These are phyloP conservation scores for Zophobas atratus DNA, from an alignment of 1,140 invertebrate species.

Conservation along the genomic window DNA sequence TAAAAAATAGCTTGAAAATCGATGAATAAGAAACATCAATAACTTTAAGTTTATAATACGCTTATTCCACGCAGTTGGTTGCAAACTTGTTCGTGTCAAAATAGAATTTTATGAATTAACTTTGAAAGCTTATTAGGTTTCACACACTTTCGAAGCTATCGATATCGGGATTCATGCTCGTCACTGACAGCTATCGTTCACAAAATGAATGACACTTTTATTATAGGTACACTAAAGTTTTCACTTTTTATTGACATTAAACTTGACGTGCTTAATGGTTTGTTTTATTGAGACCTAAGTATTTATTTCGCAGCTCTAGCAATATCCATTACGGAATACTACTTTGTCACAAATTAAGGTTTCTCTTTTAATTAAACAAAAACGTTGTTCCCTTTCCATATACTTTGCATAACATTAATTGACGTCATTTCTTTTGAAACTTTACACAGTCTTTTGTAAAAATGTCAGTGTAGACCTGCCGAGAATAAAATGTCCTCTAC, in stretches of 20 bases:
- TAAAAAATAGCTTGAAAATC: conserved; percentile 37
- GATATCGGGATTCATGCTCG: conserved; percentile 4
- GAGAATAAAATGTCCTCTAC: neutral
- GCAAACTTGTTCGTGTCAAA: conserved; percentile 21
- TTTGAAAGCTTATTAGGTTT: conserved; percentile 21
- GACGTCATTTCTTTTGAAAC: neutral
- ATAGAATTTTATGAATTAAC: conserved; percentile 31
- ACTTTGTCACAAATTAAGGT: conserved; percentile 39
- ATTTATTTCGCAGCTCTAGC: conserved; percentile 34
- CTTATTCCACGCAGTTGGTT: conserved; percentile 28
- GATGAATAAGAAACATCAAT: conserved; percentile 39
- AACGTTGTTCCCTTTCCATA: neutral
- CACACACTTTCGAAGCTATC: conserved; percentile 35
- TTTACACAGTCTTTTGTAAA: neutral
- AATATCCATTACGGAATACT: conserved; percentile 39
- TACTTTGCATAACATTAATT: neutral
- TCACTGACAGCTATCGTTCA: conserved; percentile 37
- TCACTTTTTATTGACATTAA: conserved; percentile 41
- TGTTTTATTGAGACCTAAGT: conserved; percentile 41
- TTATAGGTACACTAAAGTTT: conserved; percentile 31
- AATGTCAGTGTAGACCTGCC: neutral
- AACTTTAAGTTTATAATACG: conserved; percentile 28
- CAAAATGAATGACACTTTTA: conserved; percentile 31
- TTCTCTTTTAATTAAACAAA: conserved; percentile 28
- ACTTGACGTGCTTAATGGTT: conserved; percentile 40